These are phyloP conservation scores for Pseudachorutes palmiensis DNA, from an alignment of 1,140 invertebrate genomes.

Conservation along the genomic window DNA sequence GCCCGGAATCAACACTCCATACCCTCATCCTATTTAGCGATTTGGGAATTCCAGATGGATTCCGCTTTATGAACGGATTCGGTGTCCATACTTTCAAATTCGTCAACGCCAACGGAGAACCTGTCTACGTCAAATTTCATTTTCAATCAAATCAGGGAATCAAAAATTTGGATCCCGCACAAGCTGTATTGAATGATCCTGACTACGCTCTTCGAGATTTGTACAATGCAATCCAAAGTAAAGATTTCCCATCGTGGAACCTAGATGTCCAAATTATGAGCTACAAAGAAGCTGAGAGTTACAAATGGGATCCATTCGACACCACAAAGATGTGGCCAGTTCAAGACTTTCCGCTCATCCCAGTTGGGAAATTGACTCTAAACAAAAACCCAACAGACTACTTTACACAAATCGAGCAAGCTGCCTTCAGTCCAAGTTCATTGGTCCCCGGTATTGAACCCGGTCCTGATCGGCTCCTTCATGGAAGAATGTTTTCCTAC, in stretches of 20 bases:
- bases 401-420: constrained; percentile 88
- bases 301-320: constrained; percentile 57
- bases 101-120: constrained; percentile 45
- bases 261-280: constrained; percentile 47
- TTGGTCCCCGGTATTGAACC: constrained; percentile 51
- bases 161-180: constrained; percentile 45
- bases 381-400: constrained; percentile 85
- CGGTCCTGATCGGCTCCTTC: constrained; percentile 53
- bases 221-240: constrained; percentile 61
- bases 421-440: constrained; percentile 53
- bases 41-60: constrained; percentile 50
- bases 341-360: constrained; percentile 76
- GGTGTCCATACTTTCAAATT: constrained; percentile 52
- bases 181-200: constrained; percentile 57
- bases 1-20: constrained; percentile 49
- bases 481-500: constrained; percentile 86
- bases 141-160: constrained; percentile 53
- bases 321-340: constrained; percentile 77
- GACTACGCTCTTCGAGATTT: constrained; percentile 64
- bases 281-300: constrained; percentile 39
- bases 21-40: constrained; percentile 50
- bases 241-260: constrained; percentile 61
- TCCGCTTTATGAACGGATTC: constrained; percentile 50
- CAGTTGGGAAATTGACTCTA: constrained; percentile 80
- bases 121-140: constrained; percentile 51